phyloP scores from a whole-genome alignment of 2,113 vertebrate species.

The Catharus fuscescens region DNA sequence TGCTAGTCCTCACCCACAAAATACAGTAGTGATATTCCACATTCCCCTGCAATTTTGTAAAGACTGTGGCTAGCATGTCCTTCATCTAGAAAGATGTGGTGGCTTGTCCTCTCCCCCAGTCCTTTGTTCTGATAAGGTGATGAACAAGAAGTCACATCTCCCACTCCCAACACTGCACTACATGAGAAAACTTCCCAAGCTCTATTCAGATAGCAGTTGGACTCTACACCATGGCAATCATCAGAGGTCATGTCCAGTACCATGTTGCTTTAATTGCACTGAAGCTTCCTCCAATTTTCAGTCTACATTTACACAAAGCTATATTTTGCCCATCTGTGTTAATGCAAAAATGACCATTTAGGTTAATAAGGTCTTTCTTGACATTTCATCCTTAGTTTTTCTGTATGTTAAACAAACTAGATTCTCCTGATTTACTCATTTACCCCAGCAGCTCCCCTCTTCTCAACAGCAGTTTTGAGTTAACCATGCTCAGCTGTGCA shows the following conservation, averaged over 20 bases:
- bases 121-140: no score
- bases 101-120: no score
- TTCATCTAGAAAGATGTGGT: neutral
- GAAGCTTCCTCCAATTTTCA: neutral
- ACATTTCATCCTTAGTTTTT: neutral
- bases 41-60: neutral
- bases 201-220: neutral
- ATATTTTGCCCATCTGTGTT: neutral
- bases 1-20: neutral
- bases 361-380: neutral
- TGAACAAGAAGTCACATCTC: neutral
- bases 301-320: neutral
- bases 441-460: neutral
- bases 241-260: neutral
- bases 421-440: neutral
- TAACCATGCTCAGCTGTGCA: neutral
- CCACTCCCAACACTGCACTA: neutral
- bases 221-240: neutral
- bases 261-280: neutral
- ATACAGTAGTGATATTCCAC: neutral
- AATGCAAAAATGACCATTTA: neutral
- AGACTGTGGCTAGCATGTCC: neutral
- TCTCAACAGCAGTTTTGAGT: neutral
- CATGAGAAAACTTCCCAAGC: neutral
- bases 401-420: neutral